A percentile compares a stretch with the other conserved stretches of the same genome.
These are phyloP conservation scores for Torymus auratus DNA, from an alignment of 2,888 invertebrate genomes.

Conservation along the genomic window DNA sequence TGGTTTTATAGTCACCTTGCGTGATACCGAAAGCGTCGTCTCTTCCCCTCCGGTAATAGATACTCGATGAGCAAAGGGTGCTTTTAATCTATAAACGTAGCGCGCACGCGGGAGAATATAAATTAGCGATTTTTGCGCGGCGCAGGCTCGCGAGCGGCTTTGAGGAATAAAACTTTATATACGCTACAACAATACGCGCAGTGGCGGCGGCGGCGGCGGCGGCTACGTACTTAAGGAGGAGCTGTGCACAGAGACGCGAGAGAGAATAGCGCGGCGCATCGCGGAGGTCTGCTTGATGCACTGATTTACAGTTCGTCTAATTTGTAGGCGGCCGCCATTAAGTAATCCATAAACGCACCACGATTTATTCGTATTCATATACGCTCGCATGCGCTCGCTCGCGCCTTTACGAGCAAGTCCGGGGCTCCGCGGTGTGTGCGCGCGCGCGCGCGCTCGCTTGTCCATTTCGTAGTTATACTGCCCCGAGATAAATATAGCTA, in stretches of 20 bases:
- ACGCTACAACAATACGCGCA: conserved; percentile 50
- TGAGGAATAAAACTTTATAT: conserved; percentile 47
- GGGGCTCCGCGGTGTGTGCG: conserved; percentile 16
- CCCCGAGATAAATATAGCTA: conserved; percentile 64
- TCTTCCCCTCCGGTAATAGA: background rate
- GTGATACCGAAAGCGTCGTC: background rate
- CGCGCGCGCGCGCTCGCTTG: conserved; percentile 56
- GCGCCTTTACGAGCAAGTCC: conserved; percentile 69
- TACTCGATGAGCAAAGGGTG: conserved; percentile 14
- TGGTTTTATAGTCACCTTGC: too few species aligned
- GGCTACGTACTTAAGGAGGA: conserved; percentile 38
- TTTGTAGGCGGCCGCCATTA: conserved; percentile 76
- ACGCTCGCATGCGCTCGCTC: conserved; percentile 16
- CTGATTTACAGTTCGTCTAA: conserved; percentile 76
- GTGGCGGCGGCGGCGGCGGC: too few species aligned
- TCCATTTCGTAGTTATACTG: conserved; percentile 62
- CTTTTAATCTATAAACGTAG: conserved; percentile 20
- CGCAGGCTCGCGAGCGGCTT: background rate
- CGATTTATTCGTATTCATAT: conserved; percentile 76
- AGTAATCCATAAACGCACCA: conserved; percentile 75
- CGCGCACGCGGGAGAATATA: conserved; percentile 22
- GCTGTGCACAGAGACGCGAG: background rate
- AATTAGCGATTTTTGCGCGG: conserved; percentile 32
- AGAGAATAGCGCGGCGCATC: conserved; percentile 67
- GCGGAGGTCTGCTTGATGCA: conserved; percentile 73